Evolutionary conservation across 2,888 invertebrate genomes (phyloP), one percentile per base, ranked within the genome.

Genomic region (Congeria kusceri): DNA sequence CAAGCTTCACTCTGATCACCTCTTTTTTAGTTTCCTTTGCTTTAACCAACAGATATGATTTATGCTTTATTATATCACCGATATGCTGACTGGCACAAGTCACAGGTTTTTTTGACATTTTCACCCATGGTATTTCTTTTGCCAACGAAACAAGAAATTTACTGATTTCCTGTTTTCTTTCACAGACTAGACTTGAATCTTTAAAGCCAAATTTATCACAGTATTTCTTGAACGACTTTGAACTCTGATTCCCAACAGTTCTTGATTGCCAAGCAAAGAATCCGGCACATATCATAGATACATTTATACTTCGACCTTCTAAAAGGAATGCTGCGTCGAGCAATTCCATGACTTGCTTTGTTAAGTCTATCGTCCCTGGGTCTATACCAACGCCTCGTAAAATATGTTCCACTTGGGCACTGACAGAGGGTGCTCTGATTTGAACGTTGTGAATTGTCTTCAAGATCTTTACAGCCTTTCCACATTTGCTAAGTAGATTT

Each of bases 71-170:
- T 13, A 77, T 61, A 25, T 77, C 77, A 20, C 62, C 39, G 2
- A 77, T 20, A 39, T 77, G 47, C 15, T 56, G 23, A 39, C 57
- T 49, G 20, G 71, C 62, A 28, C 58, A 39, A 58, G 62, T 44
- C n/a, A 29, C n/a, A 2, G 49, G n/a, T 25, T 59, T 47, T 11
- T 29, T 59, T n/a, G 46, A 56, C 3, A 28, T 71, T 56, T 53
- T 70, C 5, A 76, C 25, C 77, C 77, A 77, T 13, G 77, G 77
- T 46, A 77, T 20, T 49, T 77, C 77, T 63, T 63, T 63, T 7
- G 67, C 71, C 67, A 77, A 49, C 15, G 56, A 59, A 20, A 47
- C 53, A 4, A 77, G 62, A 20, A 63, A 18, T 0, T 64, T 28
- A 28, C 62, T 32, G 15, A 77, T 39, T 47, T 67, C 63, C 2